A percentile compares a stretch with the other conserved stretches of the same genome.
These are phyloP conservation scores for Erynnis tages DNA, from an alignment of 2,888 invertebrate species.

Conservation along the genomic window DNA sequence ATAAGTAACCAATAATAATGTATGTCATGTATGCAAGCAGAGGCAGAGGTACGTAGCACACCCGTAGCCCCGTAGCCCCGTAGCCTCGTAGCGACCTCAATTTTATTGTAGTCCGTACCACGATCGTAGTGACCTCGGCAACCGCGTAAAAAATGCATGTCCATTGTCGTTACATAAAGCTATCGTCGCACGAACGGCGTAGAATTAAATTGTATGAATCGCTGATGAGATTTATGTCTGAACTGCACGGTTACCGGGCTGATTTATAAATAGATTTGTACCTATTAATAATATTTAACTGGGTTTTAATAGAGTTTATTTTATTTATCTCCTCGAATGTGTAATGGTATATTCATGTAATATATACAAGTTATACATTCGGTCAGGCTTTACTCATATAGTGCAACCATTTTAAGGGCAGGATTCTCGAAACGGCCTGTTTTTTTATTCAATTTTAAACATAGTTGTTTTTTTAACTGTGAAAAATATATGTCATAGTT, in stretches of 20 bases:
- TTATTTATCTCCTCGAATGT: no score
- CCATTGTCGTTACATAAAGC: constrained; percentile 35
- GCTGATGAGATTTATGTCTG: constrained; percentile 29
- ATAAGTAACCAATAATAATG: background rate
- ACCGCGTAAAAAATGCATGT: constrained; percentile 39
- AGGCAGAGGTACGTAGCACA: constrained; percentile 15
- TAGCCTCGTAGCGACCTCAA: constrained; percentile 37
- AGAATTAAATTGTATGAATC: constrained; percentile 28
- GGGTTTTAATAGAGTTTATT: background rate
- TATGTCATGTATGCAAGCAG: background rate
- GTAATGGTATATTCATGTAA: no score
- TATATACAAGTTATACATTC: no score
- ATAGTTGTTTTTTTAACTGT: no score
- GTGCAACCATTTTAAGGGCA: no score
- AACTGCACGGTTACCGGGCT: constrained; percentile 8
- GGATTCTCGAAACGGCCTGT: no score
- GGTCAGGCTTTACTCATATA: no score
- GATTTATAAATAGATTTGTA: constrained; percentile 9
- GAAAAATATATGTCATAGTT: no score
- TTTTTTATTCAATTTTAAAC: no score
- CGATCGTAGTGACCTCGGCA: constrained; percentile 38
- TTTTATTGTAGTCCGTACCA: constrained; percentile 35
- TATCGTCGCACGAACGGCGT: constrained; percentile 28
- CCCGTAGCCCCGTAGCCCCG: constrained; percentile 29
- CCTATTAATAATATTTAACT: background rate